phyloP scores from a whole-genome alignment of 2,113 vertebrate genomes.

The Oophaga pumilio region DNA sequence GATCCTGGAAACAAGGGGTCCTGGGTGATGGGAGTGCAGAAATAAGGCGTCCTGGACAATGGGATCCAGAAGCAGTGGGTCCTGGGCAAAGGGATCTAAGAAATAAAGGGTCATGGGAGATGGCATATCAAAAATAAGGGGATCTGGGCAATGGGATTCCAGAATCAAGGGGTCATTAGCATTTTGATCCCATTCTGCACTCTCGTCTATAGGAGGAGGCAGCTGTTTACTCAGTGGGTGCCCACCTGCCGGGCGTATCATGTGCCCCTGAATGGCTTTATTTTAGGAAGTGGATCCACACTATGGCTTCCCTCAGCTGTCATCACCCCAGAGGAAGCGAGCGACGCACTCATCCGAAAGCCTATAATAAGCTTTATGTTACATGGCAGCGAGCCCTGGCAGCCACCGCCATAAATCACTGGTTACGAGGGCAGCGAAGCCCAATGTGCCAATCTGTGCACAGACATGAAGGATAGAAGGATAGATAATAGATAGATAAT shows the following conservation, averaged over 20 bases:
- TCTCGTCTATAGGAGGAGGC: too few species aligned
- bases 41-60: too few species aligned
- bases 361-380: neutral
- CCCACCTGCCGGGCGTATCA: constrained; percentile 22
- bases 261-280: constrained; percentile 29
- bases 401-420: neutral
- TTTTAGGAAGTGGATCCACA: constrained; percentile 23
- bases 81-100: too few species aligned
- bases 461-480: neutral
- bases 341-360: neutral
- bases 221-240: constrained; percentile 7
- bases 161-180: too few species aligned
- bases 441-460: neutral
- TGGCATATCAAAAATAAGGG: too few species aligned
- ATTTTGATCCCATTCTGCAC: too few species aligned
- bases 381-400: neutral
- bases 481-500: neutral
- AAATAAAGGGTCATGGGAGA: too few species aligned
- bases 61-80: too few species aligned
- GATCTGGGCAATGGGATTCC: too few species aligned
- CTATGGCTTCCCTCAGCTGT: constrained; percentile 23
- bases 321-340: constrained; percentile 4
- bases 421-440: neutral
- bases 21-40: too few species aligned
- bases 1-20: too few species aligned